phyloP scores from a whole-genome alignment of 37 sponge, comb jelly and placozoan species.

The Cliona cf. orientalis region DNA sequence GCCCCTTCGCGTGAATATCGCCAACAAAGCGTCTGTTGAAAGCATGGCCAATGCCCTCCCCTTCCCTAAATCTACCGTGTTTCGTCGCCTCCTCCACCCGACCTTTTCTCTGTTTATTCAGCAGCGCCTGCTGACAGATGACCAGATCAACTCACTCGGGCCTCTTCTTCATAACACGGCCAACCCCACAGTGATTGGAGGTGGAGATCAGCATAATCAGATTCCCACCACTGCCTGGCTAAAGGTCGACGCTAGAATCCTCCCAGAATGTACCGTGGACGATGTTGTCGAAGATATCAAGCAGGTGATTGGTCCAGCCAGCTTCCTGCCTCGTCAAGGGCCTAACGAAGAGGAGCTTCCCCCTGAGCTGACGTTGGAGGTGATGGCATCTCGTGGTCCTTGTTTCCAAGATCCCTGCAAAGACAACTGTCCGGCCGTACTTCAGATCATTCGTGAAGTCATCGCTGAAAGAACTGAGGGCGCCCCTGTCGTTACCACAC shows the following conservation, averaged over 20 bases:
- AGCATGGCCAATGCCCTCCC: conserved; percentile 49
- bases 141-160: conserved; percentile 35
- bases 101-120: conserved; percentile 35
- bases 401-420: conserved; percentile 55
- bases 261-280: conserved; percentile 74
- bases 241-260: conserved; percentile 63
- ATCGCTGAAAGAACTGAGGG: conserved; percentile 48
- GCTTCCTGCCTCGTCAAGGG: not conserved
- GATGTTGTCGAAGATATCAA: conserved; percentile 66
- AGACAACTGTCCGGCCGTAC: conserved; percentile 16
- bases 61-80: conserved; percentile 35
- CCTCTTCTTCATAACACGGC: conserved; percentile 83
- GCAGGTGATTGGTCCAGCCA: conserved; percentile 47
- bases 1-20: conserved; percentile 50
- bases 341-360: conserved; percentile 27
- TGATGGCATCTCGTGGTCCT: conserved; percentile 5
- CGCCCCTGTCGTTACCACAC: conserved; percentile 39
- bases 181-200: conserved; percentile 62
- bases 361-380: conserved; percentile 62
- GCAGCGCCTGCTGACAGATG: conserved; percentile 41
- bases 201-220: conserved; percentile 72
- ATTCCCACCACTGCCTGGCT: conserved; percentile 73
- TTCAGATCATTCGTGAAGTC: conserved; percentile 36
- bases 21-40: conserved; percentile 45
- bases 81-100: conserved; percentile 62